Conservation (phyloP, 2,888 invertebrate species). For the Laspeyria flexula region DNA sequence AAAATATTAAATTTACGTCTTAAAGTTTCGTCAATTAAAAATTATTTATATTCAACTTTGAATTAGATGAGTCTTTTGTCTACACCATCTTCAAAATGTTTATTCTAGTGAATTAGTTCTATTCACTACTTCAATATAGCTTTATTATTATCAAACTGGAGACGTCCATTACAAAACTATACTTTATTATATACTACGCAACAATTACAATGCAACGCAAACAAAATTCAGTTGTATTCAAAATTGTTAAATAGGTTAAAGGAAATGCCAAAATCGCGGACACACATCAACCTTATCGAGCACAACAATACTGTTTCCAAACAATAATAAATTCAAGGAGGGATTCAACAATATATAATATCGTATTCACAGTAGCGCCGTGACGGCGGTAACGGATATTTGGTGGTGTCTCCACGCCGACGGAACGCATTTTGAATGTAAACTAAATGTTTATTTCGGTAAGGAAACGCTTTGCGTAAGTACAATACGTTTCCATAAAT, state of each 20-base stretch:
- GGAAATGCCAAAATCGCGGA: not conserved
- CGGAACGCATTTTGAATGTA: conserved; percentile 7
- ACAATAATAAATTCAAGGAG: conserved; percentile 40
- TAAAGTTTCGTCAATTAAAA: too few species aligned
- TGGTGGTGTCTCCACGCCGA: conserved; percentile 6
- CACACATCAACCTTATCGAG: conserved; percentile 7
- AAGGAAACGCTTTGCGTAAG: not conserved
- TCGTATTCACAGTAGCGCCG: not conserved
- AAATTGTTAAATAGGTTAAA: not conserved
- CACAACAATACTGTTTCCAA: conserved; percentile 31
- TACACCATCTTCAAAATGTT: too few species aligned
- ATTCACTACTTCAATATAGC: too few species aligned
- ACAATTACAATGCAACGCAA: too few species aligned
- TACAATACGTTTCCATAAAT: too few species aligned
- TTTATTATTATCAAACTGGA: too few species aligned
- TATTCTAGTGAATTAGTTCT: too few species aligned
- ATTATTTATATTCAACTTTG: too few species aligned
- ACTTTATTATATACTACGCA: too few species aligned
- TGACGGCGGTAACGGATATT: conserved; percentile 8
- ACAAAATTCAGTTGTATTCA: not conserved
- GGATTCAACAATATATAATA: conserved; percentile 1
- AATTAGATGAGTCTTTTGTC: too few species aligned
- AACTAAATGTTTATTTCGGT: conserved; percentile 2
- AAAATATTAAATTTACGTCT: too few species aligned
- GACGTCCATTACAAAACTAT: too few species aligned